These are phyloP conservation scores for Harpagoxenus sublaevis DNA, from an alignment of 2,888 invertebrate species.

Conservation along the genomic window DNA sequence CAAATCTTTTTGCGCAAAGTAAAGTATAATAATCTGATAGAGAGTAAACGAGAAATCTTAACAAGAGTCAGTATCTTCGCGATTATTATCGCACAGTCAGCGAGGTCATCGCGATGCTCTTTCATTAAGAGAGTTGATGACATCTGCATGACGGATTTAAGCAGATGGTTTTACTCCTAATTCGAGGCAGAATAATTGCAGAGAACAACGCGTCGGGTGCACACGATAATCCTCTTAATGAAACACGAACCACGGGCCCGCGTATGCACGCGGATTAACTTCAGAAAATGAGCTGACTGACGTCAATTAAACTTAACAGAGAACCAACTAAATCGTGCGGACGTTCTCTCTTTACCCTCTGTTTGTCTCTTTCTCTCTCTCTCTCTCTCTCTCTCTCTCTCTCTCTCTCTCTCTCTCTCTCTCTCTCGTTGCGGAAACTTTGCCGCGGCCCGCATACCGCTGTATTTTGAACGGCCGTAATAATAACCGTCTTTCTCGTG, in stretches of 20 bases:
- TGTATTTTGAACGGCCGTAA: conserved; percentile 34
- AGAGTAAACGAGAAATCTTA: neutral
- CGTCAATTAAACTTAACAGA: conserved; percentile 56
- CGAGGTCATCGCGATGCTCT: neutral
- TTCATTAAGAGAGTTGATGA: conserved; percentile 2
- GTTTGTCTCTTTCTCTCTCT: neutral
- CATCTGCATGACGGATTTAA: neutral
- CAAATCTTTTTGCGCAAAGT: neutral
- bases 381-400: neutral
- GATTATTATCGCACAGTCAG: neutral
- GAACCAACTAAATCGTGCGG: conserved; percentile 31
- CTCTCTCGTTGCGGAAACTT: neutral
- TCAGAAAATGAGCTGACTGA: conserved; percentile 54
- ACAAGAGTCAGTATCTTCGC: neutral
- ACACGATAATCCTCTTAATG: conserved; percentile 50
- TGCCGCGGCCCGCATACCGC: conserved; percentile 33
- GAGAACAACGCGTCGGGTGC: neutral
- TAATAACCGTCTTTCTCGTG: conserved; percentile 59
- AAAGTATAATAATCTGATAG: no score
- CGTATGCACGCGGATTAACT: conserved; percentile 42
- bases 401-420: neutral
- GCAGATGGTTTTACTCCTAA: conserved; percentile 18
- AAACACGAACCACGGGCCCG: conserved; percentile 39
- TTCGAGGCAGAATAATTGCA: neutral
- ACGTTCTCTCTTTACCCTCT: neutral